Conservation (phyloP, 2,113 vertebrate genomes). For the Nicator chloris region DNA sequence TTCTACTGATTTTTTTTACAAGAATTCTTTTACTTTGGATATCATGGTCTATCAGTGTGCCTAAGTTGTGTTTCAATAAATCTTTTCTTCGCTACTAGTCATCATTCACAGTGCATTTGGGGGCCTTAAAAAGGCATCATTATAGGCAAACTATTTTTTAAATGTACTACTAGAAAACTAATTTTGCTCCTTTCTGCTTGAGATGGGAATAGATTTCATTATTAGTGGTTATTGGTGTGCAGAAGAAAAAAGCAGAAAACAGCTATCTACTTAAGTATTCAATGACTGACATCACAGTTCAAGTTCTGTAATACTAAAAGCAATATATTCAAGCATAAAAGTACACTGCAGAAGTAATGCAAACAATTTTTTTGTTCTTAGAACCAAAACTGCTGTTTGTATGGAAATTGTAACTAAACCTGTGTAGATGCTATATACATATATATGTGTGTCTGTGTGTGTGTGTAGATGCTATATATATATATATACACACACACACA, state of each 20-base stretch:
- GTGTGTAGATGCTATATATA: not conserved
- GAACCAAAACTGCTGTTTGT: conserved; percentile 31
- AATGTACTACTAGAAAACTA: conserved; percentile 32
- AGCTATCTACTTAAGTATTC: not conserved
- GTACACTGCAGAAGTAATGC: conserved; percentile 38
- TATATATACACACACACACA: no score
- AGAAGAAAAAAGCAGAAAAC: not conserved
- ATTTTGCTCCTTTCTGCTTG: conserved; percentile 5
- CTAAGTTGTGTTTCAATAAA: not conserved
- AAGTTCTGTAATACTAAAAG: conserved; percentile 44
- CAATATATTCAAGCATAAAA: conserved; percentile 30
- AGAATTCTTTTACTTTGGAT: not conserved
- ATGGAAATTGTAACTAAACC: not conserved
- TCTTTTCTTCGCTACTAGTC: conserved; percentile 32
- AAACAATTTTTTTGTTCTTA: conserved; percentile 65
- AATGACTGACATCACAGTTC: not conserved
- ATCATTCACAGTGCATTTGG: conserved; percentile 7
- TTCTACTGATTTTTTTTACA: not conserved
- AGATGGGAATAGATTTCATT: conserved; percentile 33
- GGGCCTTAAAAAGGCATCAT: conserved; percentile 35
- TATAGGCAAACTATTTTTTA: conserved; percentile 29
- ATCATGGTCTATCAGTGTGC: not conserved
- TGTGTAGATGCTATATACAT: not conserved
- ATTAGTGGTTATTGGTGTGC: not conserved
- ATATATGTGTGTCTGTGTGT: not conserved